Base-by-base conservation (phyloP, 2,888 invertebrate genomes). In the Epinotia ramella region DNA sequence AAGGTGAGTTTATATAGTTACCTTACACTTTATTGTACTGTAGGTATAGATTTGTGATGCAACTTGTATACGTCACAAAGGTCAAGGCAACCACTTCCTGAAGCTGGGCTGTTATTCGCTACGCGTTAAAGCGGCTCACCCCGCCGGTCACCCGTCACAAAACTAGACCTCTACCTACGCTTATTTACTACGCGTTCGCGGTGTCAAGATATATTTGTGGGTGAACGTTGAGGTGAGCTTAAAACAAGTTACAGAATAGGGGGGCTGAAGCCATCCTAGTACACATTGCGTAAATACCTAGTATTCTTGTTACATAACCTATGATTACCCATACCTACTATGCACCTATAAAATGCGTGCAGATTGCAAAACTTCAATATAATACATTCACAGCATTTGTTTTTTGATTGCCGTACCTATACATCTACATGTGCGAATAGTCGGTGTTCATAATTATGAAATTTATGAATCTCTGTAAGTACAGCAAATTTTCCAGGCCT, bases 211-310 rank as follows among this genome's bases (percentile, higher is more conserved):
- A n/a, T n/a, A n/a, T n/a, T n/a, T n/a, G n/a, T n/a, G n/a, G n/a
- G n/a, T n/a, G n/a, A n/a, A n/a, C n/a, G n/a, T n/a, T n/a, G n/a
- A n/a, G n/a, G n/a, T n/a, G n/a, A n/a, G n/a, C n/a, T n/a, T n/a
- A n/a, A n/a, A n/a, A n/a, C n/a, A n/a, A n/a, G n/a, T n/a, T n/a
- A n/a, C n/a, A n/a, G n/a, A n/a, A n/a, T n/a, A n/a, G n/a, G n/a
- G n/a, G n/a, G n/a, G n/a, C n/a, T 62, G 76, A 73, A 77, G 49
- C 76, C 73, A 20, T 33, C 63, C 67, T 49, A 67, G 59, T 76
- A 73, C 24, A 28, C 69, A 33, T 72, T 76, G 72, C 72, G 72
- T n/a, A 76, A 75, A 53, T 20, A 33, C 20, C 20, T 20, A 20
- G 28, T 18, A 57, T 5, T 46, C 6, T 65, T 13, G 13, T 56